Conservation (phyloP, 1,140 invertebrate genomes). For the Galendromus occidentalis region DNA sequence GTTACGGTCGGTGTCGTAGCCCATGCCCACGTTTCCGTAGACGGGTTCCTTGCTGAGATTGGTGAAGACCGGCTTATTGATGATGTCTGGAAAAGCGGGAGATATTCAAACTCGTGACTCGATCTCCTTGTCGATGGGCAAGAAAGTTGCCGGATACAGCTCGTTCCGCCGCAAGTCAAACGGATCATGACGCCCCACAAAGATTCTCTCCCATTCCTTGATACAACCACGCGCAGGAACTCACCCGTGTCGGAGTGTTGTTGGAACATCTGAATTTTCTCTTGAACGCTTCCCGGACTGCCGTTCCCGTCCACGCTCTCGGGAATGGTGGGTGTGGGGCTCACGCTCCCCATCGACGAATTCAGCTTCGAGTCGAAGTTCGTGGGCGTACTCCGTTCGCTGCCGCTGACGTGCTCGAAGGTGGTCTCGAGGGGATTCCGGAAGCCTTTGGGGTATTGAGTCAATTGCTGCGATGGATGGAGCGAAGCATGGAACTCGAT, state of each 20-base stretch:
- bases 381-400: background rate
- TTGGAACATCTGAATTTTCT: slow-evolving; percentile 8
- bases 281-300: background rate
- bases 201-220: background rate
- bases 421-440: background rate
- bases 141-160: background rate
- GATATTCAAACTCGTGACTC: background rate
- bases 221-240: background rate
- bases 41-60: background rate
- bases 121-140: background rate
- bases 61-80: background rate
- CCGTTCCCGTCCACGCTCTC: background rate
- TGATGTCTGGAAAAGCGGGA: background rate
- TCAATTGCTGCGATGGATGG: slow-evolving; percentile 63
- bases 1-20: background rate
- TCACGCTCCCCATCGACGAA: background rate
- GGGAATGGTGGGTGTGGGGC: background rate
- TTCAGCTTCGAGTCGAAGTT: background rate
- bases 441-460: slow-evolving; percentile 43
- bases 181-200: background rate
- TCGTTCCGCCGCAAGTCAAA: background rate
- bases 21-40: background rate
- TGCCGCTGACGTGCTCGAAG: slow-evolving; percentile 8
- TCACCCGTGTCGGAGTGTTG: background rate
- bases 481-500: slow-evolving; percentile 78